These are phyloP conservation scores for Sycon ciliatum DNA, from an alignment of 37 sponge, comb jelly and placozoan genomes.

Conservation along the genomic window DNA sequence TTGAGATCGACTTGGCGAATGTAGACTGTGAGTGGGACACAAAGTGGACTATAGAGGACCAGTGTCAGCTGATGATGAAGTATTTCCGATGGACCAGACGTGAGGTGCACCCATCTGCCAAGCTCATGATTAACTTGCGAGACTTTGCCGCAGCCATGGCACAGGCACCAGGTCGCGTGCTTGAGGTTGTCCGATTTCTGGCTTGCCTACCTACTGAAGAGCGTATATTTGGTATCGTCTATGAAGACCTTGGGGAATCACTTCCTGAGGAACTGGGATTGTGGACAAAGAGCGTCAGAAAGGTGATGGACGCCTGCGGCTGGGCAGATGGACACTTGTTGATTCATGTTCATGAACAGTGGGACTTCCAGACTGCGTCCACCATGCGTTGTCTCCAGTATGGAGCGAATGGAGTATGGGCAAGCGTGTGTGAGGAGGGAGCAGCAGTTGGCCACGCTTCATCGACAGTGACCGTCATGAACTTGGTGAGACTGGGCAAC, in stretches of 20 bases:
- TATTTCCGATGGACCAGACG: conserved; percentile 42
- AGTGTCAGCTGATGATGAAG: conserved; percentile 45
- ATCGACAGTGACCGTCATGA: conserved; percentile 65
- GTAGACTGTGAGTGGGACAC: conserved; percentile 31
- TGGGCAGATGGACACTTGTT: conserved; percentile 58
- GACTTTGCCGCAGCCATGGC: conserved; percentile 63
- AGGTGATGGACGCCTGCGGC: conserved; percentile 53
- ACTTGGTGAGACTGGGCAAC: conserved; percentile 71
- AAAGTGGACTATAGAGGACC: conserved; percentile 45
- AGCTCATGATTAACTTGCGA: conserved; percentile 60
- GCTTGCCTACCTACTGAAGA: conserved; percentile 36
- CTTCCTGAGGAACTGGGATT: conserved; percentile 67
- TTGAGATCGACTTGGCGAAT: conserved; percentile 55
- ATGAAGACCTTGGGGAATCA: conserved; percentile 65
- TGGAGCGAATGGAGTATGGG: conserved; percentile 82
- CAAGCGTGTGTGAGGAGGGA: conserved; percentile 73
- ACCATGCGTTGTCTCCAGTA: conserved; percentile 56
- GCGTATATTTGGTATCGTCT: conserved; percentile 43
- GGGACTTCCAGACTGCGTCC: conserved; percentile 58
- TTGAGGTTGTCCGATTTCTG: conserved; percentile 45
- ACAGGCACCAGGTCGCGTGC: conserved; percentile 39
- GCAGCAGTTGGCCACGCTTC: conserved; percentile 77
- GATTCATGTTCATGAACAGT: conserved; percentile 68
- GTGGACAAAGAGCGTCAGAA: conserved; percentile 59
- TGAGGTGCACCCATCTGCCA: conserved; percentile 29